Conservation (phyloP, 2,797 vertebrate genomes). For the Remorina albescens region DNA sequence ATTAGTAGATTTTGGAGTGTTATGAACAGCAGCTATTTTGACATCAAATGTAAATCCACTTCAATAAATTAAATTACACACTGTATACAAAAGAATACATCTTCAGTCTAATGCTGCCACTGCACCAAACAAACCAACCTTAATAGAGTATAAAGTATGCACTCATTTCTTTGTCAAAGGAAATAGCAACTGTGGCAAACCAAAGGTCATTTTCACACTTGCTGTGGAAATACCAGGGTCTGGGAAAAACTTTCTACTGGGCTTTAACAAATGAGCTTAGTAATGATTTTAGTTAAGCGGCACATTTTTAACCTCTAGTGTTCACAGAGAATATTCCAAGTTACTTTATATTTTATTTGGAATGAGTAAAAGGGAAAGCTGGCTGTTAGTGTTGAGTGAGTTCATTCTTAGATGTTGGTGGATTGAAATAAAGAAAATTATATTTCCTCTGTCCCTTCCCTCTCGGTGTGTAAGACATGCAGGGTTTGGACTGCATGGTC, state of each 20-base stretch:
- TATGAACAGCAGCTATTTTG: slow-evolving; percentile 52
- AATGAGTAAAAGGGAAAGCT: slow-evolving; percentile 54
- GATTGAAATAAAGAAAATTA: slow-evolving; percentile 43
- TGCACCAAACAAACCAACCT: slow-evolving; percentile 43
- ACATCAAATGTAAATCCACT: slow-evolving; percentile 52
- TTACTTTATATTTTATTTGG: slow-evolving; percentile 21
- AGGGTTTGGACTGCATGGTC: slow-evolving; percentile 80
- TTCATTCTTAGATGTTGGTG: slow-evolving; percentile 39
- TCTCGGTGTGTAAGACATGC: slow-evolving; percentile 75
- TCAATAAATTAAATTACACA: slow-evolving; percentile 75
- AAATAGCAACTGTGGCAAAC: slow-evolving; percentile 57
- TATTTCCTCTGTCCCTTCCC: slow-evolving; percentile 59
- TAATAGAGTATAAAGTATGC: slow-evolving; percentile 17
- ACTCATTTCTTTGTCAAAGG: slow-evolving; percentile 48
- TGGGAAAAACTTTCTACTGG: slow-evolving; percentile 54
- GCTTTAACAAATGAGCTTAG: slow-evolving; percentile 70
- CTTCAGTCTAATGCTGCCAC: slow-evolving; percentile 27
- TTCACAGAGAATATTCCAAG: slow-evolving; percentile 46
- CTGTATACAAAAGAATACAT: slow-evolving; percentile 33
- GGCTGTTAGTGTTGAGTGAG: slow-evolving; percentile 62
- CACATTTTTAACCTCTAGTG: slow-evolving; percentile 37
- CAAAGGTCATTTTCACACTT: slow-evolving; percentile 68
- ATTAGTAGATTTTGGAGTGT: slow-evolving; percentile 73
- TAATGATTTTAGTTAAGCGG: slow-evolving; percentile 52
- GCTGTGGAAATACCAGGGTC: slow-evolving; percentile 72